phyloP scores from a whole-genome alignment of 2,113 vertebrate genomes.

The Setophaga coronata region DNA sequence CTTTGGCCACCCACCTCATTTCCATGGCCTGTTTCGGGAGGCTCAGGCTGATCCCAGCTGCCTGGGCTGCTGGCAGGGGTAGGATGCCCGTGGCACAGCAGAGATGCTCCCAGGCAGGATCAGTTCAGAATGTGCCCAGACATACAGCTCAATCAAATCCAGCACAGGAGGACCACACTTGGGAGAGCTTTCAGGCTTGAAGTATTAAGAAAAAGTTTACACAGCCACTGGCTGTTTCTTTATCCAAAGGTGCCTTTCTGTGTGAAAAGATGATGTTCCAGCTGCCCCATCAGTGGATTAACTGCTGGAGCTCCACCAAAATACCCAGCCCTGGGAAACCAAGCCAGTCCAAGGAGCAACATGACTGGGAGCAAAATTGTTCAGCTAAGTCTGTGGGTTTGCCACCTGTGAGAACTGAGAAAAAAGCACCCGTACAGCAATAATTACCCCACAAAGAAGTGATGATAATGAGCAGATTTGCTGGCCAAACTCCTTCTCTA shows the following conservation, averaged over 20 bases:
- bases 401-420: not conserved
- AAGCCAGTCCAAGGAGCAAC: not conserved
- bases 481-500: not conserved
- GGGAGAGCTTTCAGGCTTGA: not conserved
- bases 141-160: not conserved
- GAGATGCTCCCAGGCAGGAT: accelerated
- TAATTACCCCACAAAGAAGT: not conserved
- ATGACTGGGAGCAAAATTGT: not conserved
- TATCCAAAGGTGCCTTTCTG: not conserved
- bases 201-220: not conserved
- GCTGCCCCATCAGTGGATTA: not conserved
- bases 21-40: not conserved
- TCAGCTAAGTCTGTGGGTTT: not conserved
- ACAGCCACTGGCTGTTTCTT: not conserved
- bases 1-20: not conserved
- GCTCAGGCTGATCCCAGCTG: not conserved
- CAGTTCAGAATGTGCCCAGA: not conserved
- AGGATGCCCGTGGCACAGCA: not conserved
- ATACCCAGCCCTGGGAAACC: not conserved
- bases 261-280: not conserved
- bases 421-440: not conserved
- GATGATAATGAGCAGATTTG: not conserved
- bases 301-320: not conserved
- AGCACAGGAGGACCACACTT: not conserved
- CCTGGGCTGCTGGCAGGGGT: not conserved